phyloP scores from a whole-genome alignment of 2,113 vertebrate genomes.

The Micronycteris hirsuta region DNA sequence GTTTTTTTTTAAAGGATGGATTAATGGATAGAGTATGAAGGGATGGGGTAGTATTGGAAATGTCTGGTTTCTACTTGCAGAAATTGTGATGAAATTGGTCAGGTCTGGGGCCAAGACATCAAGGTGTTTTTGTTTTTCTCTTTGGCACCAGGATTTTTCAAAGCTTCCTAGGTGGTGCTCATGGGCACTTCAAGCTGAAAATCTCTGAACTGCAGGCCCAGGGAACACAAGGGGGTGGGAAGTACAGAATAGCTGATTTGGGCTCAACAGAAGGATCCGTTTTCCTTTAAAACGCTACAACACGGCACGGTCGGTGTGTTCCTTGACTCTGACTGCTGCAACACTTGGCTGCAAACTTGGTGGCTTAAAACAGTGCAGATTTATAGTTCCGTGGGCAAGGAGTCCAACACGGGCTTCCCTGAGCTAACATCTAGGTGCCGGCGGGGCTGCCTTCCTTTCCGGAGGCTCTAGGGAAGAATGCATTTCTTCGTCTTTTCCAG shows the following conservation, averaged over 20 bases:
- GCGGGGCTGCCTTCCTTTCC: neutral
- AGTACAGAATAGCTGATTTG: neutral
- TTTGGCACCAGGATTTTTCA: neutral
- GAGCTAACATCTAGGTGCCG: neutral
- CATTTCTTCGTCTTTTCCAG: neutral
- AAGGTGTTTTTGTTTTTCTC: neutral
- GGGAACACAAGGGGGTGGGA: neutral
- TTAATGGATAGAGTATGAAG: neutral
- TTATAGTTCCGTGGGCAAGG: neutral
- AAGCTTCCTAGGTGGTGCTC: neutral
- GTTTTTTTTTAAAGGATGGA: neutral
- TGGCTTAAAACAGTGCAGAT: neutral
- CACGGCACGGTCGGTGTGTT: neutral
- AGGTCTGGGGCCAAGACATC: neutral
- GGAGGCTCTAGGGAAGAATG: neutral
- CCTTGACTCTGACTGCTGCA: neutral
- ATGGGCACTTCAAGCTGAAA: neutral
- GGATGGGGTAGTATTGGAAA: neutral
- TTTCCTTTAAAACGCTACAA: neutral
- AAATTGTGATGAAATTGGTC: neutral
- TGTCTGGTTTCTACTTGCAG: neutral
- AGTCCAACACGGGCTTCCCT: neutral
- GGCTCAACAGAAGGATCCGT: neutral
- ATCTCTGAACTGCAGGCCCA: neutral
- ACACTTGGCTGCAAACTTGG: neutral